Percentiles rank a stretch among this genome's conserved stretches.
Evolutionary conservation across 2,888 invertebrate species (phyloP).

Genomic region (Operophtera brumata): DNA sequence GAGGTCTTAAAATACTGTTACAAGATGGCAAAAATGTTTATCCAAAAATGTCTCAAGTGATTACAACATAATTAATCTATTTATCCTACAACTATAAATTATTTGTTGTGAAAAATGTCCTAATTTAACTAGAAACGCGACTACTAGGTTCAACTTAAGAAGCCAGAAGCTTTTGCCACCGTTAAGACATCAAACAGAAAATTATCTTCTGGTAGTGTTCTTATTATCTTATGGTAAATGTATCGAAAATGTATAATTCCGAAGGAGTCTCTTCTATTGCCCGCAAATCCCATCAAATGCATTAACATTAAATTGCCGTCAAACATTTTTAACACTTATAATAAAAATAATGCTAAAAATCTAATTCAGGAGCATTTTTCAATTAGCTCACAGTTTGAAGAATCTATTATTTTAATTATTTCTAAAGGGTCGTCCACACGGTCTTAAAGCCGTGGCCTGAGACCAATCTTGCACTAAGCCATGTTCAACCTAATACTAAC

Average conservation of each 20-base stretch:
- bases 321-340: constrained; percentile 24
- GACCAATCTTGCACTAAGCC: too few species aligned
- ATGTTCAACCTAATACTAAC: too few species aligned
- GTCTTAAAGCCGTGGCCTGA: too few species aligned
- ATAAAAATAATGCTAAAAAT: constrained; percentile 18
- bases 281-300: constrained; percentile 57
- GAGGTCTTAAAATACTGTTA: constrained; percentile 41
- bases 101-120: constrained; percentile 28
- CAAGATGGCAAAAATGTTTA: constrained; percentile 30
- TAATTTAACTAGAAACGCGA: constrained; percentile 37
- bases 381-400: constrained; percentile 30
- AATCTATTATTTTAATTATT: constrained; percentile 27
- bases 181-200: constrained; percentile 10
- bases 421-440: too few species aligned
- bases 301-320: constrained; percentile 18
- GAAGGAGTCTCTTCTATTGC: constrained; percentile 56
- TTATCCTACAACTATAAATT: constrained; percentile 25
- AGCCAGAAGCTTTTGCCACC: constrained; percentile 25
- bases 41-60: constrained; percentile 29
- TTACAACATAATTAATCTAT: constrained; percentile 32
- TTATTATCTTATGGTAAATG: constrained; percentile 37
- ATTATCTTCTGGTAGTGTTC: not conserved
- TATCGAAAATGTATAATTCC: constrained; percentile 54
- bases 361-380: constrained; percentile 21
- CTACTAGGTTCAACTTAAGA: constrained; percentile 26